A percentile compares a stretch with the other conserved stretches of the same genome.
Conservation (phyloP, 2,113 vertebrate species). For the Bos indicus region DNA sequence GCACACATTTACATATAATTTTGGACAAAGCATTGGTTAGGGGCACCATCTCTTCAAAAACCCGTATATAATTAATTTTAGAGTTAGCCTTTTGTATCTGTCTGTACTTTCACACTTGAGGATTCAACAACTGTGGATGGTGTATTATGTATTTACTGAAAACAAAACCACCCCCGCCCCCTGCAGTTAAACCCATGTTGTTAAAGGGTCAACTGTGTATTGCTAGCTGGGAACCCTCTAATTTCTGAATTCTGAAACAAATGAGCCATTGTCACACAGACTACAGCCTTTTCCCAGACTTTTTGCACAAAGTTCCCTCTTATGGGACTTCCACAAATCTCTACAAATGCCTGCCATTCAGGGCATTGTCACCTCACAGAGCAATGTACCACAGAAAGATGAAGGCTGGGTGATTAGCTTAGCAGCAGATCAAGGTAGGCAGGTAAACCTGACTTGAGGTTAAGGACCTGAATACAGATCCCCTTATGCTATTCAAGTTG, state of each 20-base stretch:
- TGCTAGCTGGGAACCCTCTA: not conserved
- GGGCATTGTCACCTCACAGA: not conserved
- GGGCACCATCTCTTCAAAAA: not conserved
- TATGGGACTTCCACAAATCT: not conserved
- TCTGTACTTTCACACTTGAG: not conserved
- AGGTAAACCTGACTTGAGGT: not conserved
- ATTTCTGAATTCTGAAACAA: not conserved
- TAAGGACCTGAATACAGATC: not conserved
- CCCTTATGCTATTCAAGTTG: not conserved
- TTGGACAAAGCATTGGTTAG: not conserved
- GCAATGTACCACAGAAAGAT: not conserved
- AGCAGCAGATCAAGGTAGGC: not conserved
- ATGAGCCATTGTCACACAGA: not conserved
- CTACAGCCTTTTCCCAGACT: not conserved
- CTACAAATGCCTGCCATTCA: not conserved
- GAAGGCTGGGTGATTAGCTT: not conserved
- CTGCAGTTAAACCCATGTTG: not conserved
- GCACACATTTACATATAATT: not conserved
- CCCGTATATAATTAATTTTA: not conserved
- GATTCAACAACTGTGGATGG: not conserved
- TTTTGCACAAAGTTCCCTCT: not conserved
- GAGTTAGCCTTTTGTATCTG: not conserved
- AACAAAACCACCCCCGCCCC: fast-evolving
- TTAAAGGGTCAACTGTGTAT: not conserved
- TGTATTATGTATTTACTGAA: not conserved